Percentiles rank a stretch among this genome's conserved stretches.
Evolutionary conservation across 1,140 invertebrate genomes (phyloP).

Genomic region (Scaptomyza graminum): DNA sequence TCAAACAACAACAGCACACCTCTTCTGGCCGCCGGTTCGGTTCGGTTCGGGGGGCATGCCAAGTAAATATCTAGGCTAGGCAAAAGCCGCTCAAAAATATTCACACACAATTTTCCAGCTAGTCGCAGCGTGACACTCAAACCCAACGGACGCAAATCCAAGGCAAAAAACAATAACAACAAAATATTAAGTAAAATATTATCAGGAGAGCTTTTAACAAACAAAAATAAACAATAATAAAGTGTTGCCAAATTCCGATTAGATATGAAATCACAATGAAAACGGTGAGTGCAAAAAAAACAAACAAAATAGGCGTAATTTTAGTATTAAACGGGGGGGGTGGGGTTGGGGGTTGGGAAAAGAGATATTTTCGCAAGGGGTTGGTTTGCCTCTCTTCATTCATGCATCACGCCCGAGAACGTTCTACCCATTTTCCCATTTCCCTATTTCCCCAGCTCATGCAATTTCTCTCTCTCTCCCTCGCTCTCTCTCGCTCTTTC

Average conservation of each 20-base stretch:
- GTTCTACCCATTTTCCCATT: not conserved
- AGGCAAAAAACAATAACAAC: not conserved
- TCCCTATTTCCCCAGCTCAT: conserved; percentile 48
- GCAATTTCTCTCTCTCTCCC: conserved; percentile 35
- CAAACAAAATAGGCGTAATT: not conserved
- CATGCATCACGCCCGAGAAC: conserved; percentile 42
- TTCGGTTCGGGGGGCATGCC: too few species aligned
- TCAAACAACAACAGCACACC: conserved; percentile 26
- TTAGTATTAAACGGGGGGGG: not conserved
- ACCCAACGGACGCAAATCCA: conserved; percentile 37
- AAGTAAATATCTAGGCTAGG: conserved; percentile 49
- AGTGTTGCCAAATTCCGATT: conserved; percentile 28
- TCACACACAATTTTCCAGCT: conserved; percentile 18
- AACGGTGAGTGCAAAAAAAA: conserved; percentile 51
- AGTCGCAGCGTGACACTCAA: conserved; percentile 57
- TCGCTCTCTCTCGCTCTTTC: conserved; percentile 9
- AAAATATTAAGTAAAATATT: not conserved
- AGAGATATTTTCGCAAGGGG: conserved; percentile 21
- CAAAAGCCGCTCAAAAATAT: conserved; percentile 46
- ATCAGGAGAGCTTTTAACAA: not conserved
- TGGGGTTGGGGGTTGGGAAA: not conserved
- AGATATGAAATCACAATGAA: conserved; percentile 47
- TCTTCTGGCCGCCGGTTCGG: conserved; percentile 8
- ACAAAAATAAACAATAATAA: not conserved
- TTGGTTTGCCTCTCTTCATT: conserved; percentile 60